These are phyloP conservation scores for Telenomus remus DNA, from an alignment of 1,140 invertebrate species.

Conservation along the genomic window DNA sequence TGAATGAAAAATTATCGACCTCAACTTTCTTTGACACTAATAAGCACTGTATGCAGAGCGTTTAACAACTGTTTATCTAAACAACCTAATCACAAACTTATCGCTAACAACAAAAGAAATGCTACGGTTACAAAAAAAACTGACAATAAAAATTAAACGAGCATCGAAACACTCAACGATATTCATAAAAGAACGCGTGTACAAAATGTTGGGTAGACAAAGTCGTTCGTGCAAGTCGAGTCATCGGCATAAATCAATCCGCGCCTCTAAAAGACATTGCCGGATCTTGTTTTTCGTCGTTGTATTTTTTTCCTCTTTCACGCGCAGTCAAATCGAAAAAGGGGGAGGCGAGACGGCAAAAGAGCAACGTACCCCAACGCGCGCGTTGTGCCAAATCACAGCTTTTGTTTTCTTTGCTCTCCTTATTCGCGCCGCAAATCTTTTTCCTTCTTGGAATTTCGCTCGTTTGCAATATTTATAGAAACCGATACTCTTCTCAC, in stretches of 20 bases:
- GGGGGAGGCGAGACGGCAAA: slow-evolving; percentile 26
- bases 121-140: neutral
- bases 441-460: slow-evolving; percentile 57
- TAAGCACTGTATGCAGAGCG: no score
- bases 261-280: slow-evolving; percentile 35
- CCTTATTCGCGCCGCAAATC: slow-evolving; percentile 57
- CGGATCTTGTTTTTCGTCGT: slow-evolving; percentile 39
- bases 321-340: slow-evolving; percentile 43
- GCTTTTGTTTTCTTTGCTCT: slow-evolving; percentile 52
- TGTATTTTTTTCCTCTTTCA: slow-evolving; percentile 30
- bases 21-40: no score
- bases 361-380: slow-evolving; percentile 55
- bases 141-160: neutral
- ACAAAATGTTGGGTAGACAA: slow-evolving; percentile 14
- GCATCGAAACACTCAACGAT: neutral
- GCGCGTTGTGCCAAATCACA: slow-evolving; percentile 46
- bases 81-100: no score
- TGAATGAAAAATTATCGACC: no score
- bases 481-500: slow-evolving; percentile 57
- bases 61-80: no score
- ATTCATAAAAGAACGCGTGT: slow-evolving; percentile 4
- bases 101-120: neutral
- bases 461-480: slow-evolving; percentile 62
- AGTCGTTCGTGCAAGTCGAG: slow-evolving; percentile 6
- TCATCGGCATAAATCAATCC: slow-evolving; percentile 62